Evolutionary conservation across 2,888 invertebrate species (phyloP).

Genomic region (Mycalesis mineus): DNA sequence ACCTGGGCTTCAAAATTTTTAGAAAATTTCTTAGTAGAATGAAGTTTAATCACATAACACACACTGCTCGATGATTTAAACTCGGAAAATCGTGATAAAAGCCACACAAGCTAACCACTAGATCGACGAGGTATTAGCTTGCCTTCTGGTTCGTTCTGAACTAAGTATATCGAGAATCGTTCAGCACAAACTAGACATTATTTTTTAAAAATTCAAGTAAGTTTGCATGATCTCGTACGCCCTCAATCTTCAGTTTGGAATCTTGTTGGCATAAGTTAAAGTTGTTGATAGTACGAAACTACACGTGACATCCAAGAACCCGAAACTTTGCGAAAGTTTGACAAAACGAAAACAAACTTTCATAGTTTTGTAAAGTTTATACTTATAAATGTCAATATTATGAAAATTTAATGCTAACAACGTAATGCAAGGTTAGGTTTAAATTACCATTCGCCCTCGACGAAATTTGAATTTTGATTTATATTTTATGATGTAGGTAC

Average conservation of each 20-base stretch:
- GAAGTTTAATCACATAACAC: too few relatives aligned
- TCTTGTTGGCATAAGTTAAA: not conserved
- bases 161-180: too few relatives aligned
- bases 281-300: not conserved
- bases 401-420: not conserved
- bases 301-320: not conserved
- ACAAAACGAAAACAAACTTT: not conserved
- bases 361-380: not conserved
- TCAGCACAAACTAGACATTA: not conserved
- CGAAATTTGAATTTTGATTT: too few relatives aligned
- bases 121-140: too few relatives aligned
- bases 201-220: not conserved
- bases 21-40: too few relatives aligned
- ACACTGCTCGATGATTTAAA: too few relatives aligned
- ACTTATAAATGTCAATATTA: not conserved
- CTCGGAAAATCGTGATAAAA: too few relatives aligned
- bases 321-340: not conserved
- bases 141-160: too few relatives aligned
- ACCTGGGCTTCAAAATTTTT: too few relatives aligned
- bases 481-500: too few relatives aligned
- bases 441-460: too few relatives aligned
- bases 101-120: too few relatives aligned
- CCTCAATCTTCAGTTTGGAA: not conserved
- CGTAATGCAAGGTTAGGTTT: not conserved
- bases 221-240: not conserved